A percentile compares a stretch with the other conserved stretches of the same genome.
Conservation (phyloP, 2,888 invertebrate genomes). For the Amphipyra berbera region DNA sequence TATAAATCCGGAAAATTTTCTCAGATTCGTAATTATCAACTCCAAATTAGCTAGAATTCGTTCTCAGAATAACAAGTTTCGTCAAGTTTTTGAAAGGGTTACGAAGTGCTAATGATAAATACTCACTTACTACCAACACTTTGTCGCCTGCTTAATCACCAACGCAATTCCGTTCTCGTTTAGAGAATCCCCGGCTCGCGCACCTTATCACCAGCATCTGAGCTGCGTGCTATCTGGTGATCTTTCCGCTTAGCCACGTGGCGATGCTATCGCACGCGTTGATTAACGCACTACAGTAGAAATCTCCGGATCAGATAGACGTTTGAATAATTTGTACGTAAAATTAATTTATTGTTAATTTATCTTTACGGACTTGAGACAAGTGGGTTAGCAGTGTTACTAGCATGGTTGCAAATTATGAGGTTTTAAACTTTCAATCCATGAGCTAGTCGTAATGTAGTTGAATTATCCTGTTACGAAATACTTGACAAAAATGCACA, state of each 20-base stretch:
- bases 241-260: conserved; percentile 54
- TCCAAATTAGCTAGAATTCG: no score
- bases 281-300: conserved; percentile 54
- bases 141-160: conserved; percentile 14
- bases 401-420: no score
- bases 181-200: conserved; percentile 7
- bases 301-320: conserved; percentile 43
- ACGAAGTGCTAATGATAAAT: background rate
- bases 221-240: conserved; percentile 49
- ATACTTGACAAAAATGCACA: no score
- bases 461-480: no score
- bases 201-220: conserved; percentile 21
- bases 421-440: no score
- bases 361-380: conserved; percentile 35
- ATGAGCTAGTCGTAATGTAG: no score
- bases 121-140: background rate
- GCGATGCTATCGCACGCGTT: conserved; percentile 42
- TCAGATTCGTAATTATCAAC: no score
- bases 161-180: conserved; percentile 21
- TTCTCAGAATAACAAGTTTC: no score
- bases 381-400: background rate
- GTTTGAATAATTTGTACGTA: conserved; percentile 46
- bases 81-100: no score
- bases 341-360: conserved; percentile 45
- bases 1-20: no score